Evolutionary conservation across 2,113 vertebrate species (phyloP).

Genomic region (Entelurus aequoreus): DNA sequence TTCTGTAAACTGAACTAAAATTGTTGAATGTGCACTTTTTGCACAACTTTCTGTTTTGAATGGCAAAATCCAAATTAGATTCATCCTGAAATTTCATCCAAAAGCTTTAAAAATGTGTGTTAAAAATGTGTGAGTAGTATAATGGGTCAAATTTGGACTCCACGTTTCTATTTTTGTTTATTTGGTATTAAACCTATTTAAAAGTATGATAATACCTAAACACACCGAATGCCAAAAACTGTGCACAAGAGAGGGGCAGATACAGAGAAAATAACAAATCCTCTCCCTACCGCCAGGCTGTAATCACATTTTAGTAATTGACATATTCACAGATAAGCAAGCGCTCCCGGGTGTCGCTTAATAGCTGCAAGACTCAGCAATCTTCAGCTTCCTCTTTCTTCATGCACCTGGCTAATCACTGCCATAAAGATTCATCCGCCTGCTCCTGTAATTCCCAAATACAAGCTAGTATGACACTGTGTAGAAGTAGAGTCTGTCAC

Average conservation of each 20-base stretch:
- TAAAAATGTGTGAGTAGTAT: too few species aligned
- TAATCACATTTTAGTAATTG: constrained; percentile 63
- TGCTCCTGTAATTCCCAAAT: constrained; percentile 27
- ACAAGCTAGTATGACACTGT: neutral
- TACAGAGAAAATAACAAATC: constrained; percentile 44
- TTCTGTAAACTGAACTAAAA: too few species aligned
- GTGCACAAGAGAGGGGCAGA: neutral
- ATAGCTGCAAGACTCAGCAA: constrained; percentile 43
- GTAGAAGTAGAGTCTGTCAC: neutral
- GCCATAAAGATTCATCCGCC: constrained; percentile 39
- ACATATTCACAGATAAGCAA: constrained; percentile 45
- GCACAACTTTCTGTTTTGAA: too few species aligned
- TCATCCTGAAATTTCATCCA: too few species aligned
- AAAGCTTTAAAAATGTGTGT: too few species aligned
- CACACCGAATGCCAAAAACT: neutral
- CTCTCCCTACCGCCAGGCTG: constrained; percentile 38
- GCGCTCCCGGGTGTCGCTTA: constrained; percentile 37
- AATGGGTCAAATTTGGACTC: too few species aligned
- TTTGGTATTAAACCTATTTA: neutral
- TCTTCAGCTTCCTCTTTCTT: constrained; percentile 34
- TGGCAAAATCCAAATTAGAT: too few species aligned
- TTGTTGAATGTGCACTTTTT: too few species aligned
- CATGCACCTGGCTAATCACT: constrained; percentile 38
- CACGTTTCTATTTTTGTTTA: too few species aligned
- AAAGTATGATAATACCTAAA: neutral